Conservation (phyloP, 2,888 invertebrate genomes). For the Thelaira solivaga region DNA sequence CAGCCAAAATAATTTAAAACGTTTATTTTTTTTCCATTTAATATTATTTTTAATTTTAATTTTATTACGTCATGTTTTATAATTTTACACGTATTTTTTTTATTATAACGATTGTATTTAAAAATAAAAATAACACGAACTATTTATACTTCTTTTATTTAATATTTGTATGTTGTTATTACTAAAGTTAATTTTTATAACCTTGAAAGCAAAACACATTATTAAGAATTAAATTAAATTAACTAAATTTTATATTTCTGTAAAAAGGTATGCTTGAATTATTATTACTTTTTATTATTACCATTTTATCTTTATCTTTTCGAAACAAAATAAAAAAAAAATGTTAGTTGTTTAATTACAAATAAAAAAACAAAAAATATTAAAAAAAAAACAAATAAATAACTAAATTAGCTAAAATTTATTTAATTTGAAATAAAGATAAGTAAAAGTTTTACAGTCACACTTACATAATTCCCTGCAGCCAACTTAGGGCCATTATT, state of each 20-base stretch:
- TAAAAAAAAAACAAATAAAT: constrained; percentile 70
- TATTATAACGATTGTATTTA: constrained; percentile 4
- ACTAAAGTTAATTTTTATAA: constrained; percentile 9
- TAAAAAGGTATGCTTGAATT: constrained; percentile 60
- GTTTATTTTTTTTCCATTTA: background rate
- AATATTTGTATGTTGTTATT: constrained; percentile 31
- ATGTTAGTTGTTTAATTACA: constrained; percentile 58
- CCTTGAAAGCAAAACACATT: constrained; percentile 1
- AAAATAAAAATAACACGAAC: background rate
- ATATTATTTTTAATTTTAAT: background rate
- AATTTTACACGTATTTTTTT: background rate
- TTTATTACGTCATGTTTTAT: background rate
- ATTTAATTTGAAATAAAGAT: background rate
- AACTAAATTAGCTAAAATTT: background rate
- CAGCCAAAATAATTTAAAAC: too few relatives aligned
- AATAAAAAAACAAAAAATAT: constrained; percentile 56
- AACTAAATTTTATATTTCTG: constrained; percentile 54
- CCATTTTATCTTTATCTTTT: constrained; percentile 34
- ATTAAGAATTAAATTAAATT: constrained; percentile 46
- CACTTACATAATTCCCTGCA: too few relatives aligned
- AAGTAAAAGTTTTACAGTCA: too few relatives aligned
- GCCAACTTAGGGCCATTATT: too few relatives aligned
- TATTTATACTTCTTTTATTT: constrained; percentile 28
- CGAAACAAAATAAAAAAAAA: constrained; percentile 42
- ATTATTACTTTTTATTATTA: constrained; percentile 34